A percentile compares a stretch with the other conserved stretches of the same genome.
phyloP scores from a whole-genome alignment of 2,113 vertebrate species.

The Macquaria ambigua region DNA sequence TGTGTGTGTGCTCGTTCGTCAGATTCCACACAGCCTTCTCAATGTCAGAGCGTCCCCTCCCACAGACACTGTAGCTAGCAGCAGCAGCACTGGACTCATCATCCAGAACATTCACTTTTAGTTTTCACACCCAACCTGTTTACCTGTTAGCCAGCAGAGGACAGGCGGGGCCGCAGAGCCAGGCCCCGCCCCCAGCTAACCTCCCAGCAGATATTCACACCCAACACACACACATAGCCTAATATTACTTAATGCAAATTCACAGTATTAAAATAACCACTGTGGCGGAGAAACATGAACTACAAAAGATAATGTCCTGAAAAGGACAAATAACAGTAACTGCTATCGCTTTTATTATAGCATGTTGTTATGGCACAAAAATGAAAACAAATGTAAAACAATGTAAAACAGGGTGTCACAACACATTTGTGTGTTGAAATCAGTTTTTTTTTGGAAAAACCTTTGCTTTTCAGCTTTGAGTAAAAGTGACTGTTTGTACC shows the following conservation, averaged over 20 bases:
- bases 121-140: background rate
- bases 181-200: conserved; percentile 5
- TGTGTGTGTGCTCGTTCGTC: background rate
- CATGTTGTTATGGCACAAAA: background rate
- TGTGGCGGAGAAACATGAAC: background rate
- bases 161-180: background rate
- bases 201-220: no score
- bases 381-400: background rate
- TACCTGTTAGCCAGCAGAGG: conserved; percentile 25
- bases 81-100: background rate
- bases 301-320: no score
- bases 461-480: background rate
- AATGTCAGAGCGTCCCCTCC: background rate
- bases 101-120: conserved; percentile 2
- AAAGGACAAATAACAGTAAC: background rate
- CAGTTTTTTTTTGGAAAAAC: background rate
- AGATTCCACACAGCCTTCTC: conserved; percentile 13
- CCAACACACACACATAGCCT: background rate
- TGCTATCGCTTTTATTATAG: background rate
- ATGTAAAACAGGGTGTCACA: background rate
- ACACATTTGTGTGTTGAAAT: background rate
- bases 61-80: background rate
- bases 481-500: background rate
- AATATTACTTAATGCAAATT: background rate
- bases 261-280: background rate